Conservation (phyloP, 2,888 invertebrate species). For the Ophraella communa region DNA sequence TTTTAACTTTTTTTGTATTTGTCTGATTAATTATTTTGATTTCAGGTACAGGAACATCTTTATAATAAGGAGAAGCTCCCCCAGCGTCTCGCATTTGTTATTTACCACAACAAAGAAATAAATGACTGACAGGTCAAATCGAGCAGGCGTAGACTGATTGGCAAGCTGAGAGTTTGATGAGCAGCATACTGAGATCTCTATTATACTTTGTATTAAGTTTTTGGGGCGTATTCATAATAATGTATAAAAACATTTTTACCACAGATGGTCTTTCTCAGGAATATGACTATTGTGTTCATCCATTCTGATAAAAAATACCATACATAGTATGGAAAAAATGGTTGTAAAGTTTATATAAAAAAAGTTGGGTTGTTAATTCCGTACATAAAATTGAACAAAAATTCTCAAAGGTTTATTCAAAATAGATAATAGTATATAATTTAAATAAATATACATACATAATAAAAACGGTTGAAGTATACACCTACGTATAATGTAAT, state of each 20-base stretch:
- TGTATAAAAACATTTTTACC: slow-evolving; percentile 24
- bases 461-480: too few species aligned
- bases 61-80: slow-evolving; percentile 42
- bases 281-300: not conserved
- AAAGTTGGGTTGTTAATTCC: too few species aligned
- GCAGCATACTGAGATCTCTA: slow-evolving; percentile 58
- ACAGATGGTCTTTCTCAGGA: slow-evolving; percentile 13
- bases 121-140: slow-evolving; percentile 49
- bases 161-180: slow-evolving; percentile 59
- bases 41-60: slow-evolving; percentile 42
- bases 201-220: slow-evolving; percentile 45
- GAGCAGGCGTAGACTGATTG: slow-evolving; percentile 56
- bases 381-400: too few species aligned
- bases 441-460: too few species aligned
- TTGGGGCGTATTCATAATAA: slow-evolving; percentile 39
- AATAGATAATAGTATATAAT: too few species aligned
- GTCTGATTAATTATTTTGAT: slow-evolving; percentile 39
- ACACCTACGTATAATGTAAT: too few species aligned
- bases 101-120: slow-evolving; percentile 46
- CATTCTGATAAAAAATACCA: not conserved
- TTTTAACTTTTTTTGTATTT: slow-evolving; percentile 22
- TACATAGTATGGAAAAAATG: not conserved
- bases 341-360: not conserved
- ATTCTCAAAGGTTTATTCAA: too few species aligned
- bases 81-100: slow-evolving; percentile 48